phyloP scores from a whole-genome alignment of 2,113 vertebrate species.

The Brachirus orientalis region DNA sequence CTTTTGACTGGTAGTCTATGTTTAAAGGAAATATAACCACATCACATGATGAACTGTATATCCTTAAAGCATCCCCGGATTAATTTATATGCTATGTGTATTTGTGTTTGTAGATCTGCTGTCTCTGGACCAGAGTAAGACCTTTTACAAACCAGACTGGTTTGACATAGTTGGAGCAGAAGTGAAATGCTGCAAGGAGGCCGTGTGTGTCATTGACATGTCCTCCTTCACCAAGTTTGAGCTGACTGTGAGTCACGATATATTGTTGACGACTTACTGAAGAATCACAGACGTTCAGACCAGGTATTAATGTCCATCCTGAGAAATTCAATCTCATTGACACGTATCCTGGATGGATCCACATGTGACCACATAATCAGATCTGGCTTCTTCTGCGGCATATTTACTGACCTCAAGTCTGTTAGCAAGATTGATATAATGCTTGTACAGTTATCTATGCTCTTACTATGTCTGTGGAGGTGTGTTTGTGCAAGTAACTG shows the following conservation, averaged over 20 bases:
- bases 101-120: constrained; percentile 85
- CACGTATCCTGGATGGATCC: too few relatives aligned
- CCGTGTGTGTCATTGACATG: constrained; percentile 98
- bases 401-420: too few relatives aligned
- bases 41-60: not conserved
- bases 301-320: too few relatives aligned
- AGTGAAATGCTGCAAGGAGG: constrained; percentile 98
- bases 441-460: too few relatives aligned
- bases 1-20: too few relatives aligned
- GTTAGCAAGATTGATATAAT: too few relatives aligned
- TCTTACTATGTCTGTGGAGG: too few relatives aligned
- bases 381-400: too few relatives aligned
- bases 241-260: constrained; percentile 88
- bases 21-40: not conserved
- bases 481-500: too few relatives aligned
- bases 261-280: not conserved
- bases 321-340: too few relatives aligned
- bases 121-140: constrained; percentile 95
- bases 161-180: constrained; percentile 97
- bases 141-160: constrained; percentile 99
- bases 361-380: too few relatives aligned
- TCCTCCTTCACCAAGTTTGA: constrained; percentile 99
- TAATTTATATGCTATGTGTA: not conserved
- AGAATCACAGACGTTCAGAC: too few relatives aligned
- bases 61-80: not conserved